Conservation (phyloP, 35 echinoderm and acorn worm species). For the Acanthaster planci region DNA sequence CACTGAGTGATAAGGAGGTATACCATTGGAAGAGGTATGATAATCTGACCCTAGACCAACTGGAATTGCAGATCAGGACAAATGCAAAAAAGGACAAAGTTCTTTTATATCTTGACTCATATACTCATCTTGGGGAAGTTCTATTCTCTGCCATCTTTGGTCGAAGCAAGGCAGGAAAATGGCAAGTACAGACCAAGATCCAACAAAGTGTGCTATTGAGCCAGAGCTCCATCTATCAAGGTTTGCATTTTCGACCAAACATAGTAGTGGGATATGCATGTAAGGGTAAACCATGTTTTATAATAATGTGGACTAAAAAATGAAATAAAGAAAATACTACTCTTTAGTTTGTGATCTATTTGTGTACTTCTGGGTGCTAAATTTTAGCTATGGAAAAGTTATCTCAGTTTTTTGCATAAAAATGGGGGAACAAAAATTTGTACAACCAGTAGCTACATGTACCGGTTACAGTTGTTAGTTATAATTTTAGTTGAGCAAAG, state of each 20-base stretch:
- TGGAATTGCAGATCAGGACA: constrained; percentile 50
- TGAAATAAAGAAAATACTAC: constrained; percentile 1
- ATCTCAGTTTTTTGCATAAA: no score
- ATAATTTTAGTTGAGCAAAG: no score
- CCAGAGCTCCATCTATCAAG: constrained; percentile 16
- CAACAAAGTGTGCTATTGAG: constrained; percentile 31
- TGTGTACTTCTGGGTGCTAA: no score
- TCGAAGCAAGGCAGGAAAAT: constrained; percentile 28
- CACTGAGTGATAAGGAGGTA: constrained; percentile 56
- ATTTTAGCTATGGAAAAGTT: no score
- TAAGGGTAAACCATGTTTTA: constrained; percentile 49
- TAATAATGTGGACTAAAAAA: constrained; percentile 57
- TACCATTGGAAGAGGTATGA: constrained; percentile 71
- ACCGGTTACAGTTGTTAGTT: no score
- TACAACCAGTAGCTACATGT: no score
- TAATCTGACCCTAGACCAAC: constrained; percentile 51
- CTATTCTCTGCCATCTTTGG: constrained; percentile 88
- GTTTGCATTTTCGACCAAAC: constrained; percentile 33
- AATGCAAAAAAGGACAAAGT: constrained; percentile 65
- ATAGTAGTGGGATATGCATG: constrained; percentile 70
- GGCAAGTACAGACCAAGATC: constrained; percentile 65
- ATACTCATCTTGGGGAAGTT: constrained; percentile 40
- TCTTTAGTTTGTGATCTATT: no score
- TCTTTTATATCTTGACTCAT: constrained; percentile 69
- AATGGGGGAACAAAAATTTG: no score